Evolutionary conservation across 2,797 vertebrate species (phyloP).

Genomic region (Parauchenoglanis punctatus): DNA sequence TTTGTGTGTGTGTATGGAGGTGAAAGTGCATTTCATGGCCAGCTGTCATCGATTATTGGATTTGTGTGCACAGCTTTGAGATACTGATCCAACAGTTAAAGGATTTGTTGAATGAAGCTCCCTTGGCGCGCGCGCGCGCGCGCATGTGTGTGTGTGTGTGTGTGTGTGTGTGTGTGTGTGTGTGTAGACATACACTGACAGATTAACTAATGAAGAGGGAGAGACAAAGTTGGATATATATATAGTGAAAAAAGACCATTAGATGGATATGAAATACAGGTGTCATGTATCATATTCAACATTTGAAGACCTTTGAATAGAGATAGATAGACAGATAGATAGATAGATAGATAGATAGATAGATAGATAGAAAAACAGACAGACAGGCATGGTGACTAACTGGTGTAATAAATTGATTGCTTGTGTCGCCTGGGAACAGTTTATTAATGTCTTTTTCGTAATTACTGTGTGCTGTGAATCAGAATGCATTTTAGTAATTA

Average conservation of each 20-base stretch:
- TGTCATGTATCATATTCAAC: no score
- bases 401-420: not conserved
- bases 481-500: constrained; percentile 10
- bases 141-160: constrained; percentile 6
- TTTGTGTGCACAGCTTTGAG: constrained; percentile 65
- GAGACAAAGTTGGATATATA: not conserved
- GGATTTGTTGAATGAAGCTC: constrained; percentile 64
- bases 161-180: constrained; percentile 20
- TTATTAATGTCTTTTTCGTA: not conserved
- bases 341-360: not conserved
- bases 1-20: constrained; percentile 15
- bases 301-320: no score
- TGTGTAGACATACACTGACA: not conserved
- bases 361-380: not conserved
- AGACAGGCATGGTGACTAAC: not conserved
- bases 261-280: no score
- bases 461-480: not conserved
- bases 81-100: constrained; percentile 71
- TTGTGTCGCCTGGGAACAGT: not conserved
- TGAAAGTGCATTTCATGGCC: constrained; percentile 48
- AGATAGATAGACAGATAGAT: no score
- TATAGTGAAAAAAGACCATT: not conserved
- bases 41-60: constrained; percentile 59
- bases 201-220: not conserved
- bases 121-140: constrained; percentile 27